Conservation (phyloP, 2,797 vertebrate species). For the Sebastes diaconus region DNA sequence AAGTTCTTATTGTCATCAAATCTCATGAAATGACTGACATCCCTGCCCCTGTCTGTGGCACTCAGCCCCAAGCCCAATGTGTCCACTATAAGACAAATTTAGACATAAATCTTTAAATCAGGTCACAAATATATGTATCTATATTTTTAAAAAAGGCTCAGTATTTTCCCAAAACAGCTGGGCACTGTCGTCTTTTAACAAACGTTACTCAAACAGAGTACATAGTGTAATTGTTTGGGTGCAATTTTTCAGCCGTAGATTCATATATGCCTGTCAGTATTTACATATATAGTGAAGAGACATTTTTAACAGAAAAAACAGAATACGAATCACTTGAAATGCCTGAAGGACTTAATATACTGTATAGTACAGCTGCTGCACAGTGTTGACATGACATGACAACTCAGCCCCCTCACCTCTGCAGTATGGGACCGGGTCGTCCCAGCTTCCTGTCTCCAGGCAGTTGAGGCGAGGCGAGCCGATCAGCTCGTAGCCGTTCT, state of each 20-base stretch:
- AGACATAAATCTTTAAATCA: neutral
- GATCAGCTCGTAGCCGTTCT: constrained; percentile 85
- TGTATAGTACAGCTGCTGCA: neutral
- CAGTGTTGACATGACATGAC: neutral
- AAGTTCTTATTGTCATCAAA: neutral
- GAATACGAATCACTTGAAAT: neutral
- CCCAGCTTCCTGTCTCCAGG: constrained; percentile 88
- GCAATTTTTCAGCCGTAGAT: neutral
- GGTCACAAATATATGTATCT: neutral
- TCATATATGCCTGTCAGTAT: neutral
- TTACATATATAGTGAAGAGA: neutral
- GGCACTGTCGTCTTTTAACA: accelerated
- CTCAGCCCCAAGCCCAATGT: neutral
- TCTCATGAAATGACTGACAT: no score
- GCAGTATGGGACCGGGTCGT: constrained; percentile 82
- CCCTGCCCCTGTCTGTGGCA: no score
- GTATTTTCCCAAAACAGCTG: neutral
- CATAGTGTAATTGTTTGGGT: no score
- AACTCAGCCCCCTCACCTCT: constrained; percentile 80
- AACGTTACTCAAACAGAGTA: no score
- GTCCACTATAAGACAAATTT: neutral
- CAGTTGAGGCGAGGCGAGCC: constrained; percentile 84
- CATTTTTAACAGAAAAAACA: neutral
- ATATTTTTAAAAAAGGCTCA: neutral
- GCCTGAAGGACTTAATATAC: neutral